phyloP scores from a whole-genome alignment of 1,140 invertebrate species.

The Zelostemma sp. region DNA sequence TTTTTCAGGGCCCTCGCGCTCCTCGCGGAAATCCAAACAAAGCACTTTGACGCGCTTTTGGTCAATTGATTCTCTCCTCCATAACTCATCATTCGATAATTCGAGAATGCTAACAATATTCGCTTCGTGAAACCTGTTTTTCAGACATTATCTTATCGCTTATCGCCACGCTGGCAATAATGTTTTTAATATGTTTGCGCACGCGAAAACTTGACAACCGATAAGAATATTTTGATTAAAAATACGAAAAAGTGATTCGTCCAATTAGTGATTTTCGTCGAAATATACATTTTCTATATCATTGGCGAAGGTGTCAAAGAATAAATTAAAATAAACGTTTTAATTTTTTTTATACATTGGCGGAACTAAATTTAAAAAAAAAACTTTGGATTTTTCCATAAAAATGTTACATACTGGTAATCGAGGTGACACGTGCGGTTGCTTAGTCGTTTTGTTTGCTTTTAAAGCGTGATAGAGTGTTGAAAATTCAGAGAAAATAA shows the following conservation, averaged over 20 bases:
- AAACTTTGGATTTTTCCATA: no score
- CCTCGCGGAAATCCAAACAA: neutral
- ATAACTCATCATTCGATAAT: conserved; percentile 14
- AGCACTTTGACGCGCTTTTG: neutral
- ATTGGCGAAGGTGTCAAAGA: no score
- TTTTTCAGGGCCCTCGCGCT: no score
- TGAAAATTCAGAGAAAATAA: no score
- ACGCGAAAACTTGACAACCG: conserved; percentile 37
- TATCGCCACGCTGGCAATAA: conserved; percentile 45
- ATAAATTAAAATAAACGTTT: no score
- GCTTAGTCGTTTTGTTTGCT: no score
- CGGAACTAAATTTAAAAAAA: no score
- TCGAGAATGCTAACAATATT: conserved; percentile 20
- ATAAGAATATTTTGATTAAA: conserved; percentile 37
- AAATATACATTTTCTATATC: no score
- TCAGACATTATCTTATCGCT: conserved; percentile 61
- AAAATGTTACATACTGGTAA: no score
- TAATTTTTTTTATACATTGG: no score
- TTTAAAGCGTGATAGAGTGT: no score
- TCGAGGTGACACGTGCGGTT: no score
- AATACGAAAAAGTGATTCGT: neutral
- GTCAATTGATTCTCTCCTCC: conserved; percentile 1
- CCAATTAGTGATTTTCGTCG: neutral
- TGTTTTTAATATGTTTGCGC: conserved; percentile 31
- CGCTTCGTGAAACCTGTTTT: conserved; percentile 55